A percentile compares a stretch with the other conserved stretches of the same genome.
Evolutionary conservation across 2,113 vertebrate species (phyloP).

Genomic region (human (Homo sapiens)): GRCh38 chr15:45085501-45086000

Average conservation of each 20-base stretch:
- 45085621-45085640: background rate
- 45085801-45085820: background rate
- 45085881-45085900: background rate
- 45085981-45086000: background rate
- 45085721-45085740: background rate
- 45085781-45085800: background rate
- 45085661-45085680: background rate
- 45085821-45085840: background rate
- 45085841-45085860: background rate
- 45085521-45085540: background rate
- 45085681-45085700: background rate
- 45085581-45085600: background rate
- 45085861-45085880: no score
- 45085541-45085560: background rate
- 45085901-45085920: slow-evolving; percentile 14
- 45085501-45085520: background rate
- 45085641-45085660: background rate
- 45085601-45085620: background rate
- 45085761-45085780: background rate
- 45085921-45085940: background rate
- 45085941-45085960: no score
- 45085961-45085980: background rate
- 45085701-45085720: background rate
- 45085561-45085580: background rate
- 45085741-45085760: background rate